Evolutionary conservation across 2,113 vertebrate genomes (phyloP), one percentile per base, ranked within the genome.

Genomic region (Bucco capensis): DNA sequence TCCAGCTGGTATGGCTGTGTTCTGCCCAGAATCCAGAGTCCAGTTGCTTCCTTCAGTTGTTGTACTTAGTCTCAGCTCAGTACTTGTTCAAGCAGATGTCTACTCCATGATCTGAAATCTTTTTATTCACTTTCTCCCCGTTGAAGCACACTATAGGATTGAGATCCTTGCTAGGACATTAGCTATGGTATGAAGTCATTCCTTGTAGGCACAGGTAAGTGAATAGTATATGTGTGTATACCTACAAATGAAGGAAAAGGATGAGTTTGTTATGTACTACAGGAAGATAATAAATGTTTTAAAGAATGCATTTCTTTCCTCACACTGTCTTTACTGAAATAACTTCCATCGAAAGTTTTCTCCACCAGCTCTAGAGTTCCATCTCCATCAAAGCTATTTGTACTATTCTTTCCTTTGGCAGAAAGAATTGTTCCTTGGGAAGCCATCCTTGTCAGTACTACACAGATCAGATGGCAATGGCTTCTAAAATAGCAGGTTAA

Each of bases 401-500:
- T 82, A 54, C 47, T 0, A 0, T 87, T 91, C 83, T 72, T 15
- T 78, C 66, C 67, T 91, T 77, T 92, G 83, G 83, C 80, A 86
- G 93, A 61, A 84, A 57, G 71, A 94, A 94, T 93, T 87, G 74
- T 89, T 94, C 83, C 74, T 94, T 87, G 84, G 51, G 77, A 96
- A 94, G 38, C 71, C 86, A 51, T 92, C 77, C 24, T 88, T 88
- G 89, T 90, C 86, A 93, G 47, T n/a, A 13, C 35, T 73, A 40
- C 64, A 46, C 70, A 82, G 95, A 96, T 96, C 92, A 94, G 88
- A 76, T 94, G 88, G 95, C 86, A 93, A 9, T 76, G 83, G 78
- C 81, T 96, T 95, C 90, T 93, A 74, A 95, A 96, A 92, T 92
- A 96, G 93, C 90, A 90, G 90, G 86, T 93, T 96, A 96, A 96